phyloP scores from a whole-genome alignment of 2,888 invertebrate genomes.

The Trachelus tabidus region DNA sequence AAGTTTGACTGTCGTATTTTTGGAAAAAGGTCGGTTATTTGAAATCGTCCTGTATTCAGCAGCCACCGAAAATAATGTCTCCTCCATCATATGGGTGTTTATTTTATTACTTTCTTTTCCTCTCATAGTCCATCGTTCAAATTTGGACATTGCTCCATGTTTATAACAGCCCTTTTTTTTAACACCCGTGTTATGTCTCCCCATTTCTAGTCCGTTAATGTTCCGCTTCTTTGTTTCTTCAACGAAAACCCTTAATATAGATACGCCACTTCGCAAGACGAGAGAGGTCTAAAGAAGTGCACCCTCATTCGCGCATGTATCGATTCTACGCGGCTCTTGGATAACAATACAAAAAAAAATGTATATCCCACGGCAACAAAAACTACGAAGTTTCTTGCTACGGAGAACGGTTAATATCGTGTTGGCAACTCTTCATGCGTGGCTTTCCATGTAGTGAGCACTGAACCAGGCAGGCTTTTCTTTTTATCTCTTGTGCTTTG shows the following conservation, averaged over 20 bases:
- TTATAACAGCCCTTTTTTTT: no score
- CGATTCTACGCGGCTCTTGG: conserved; percentile 3
- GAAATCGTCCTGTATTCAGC: not conserved
- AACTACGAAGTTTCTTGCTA: conserved; percentile 4
- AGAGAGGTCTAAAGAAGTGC: not conserved
- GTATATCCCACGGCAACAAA: not conserved
- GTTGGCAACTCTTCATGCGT: conserved; percentile 26
- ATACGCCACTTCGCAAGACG: not conserved
- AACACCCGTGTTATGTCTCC: no score
- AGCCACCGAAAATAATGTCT: not conserved
- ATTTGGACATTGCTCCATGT: not conserved
- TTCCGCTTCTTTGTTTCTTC: not conserved
- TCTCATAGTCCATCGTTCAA: no score
- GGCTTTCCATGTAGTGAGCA: conserved; percentile 6
- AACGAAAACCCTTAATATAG: not conserved
- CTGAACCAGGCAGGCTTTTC: not conserved
- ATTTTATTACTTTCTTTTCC: no score
- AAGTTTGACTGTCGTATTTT: not conserved
- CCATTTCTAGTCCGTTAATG: not conserved
- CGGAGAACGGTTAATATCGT: conserved; percentile 27
- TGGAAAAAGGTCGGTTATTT: not conserved
- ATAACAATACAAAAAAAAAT: not conserved
- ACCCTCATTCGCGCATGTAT: not conserved
- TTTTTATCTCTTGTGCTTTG: no score
- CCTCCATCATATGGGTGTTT: not conserved